These are phyloP conservation scores for Zygothrica quintamaculata DNA, from an alignment of 2,888 invertebrate species.

Conservation along the genomic window DNA sequence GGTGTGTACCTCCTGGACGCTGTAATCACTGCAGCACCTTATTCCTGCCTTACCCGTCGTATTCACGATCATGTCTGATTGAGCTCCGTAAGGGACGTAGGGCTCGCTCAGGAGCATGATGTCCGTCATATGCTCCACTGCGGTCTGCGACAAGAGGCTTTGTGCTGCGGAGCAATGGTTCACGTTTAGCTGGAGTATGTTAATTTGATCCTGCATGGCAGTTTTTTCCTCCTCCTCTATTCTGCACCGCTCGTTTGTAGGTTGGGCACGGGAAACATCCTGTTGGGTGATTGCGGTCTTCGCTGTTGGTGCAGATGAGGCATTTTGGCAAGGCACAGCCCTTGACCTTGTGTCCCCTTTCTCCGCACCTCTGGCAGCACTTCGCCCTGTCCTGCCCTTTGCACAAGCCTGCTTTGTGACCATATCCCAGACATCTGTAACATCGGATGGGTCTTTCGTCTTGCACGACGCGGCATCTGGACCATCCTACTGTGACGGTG, in stretches of 20 bases:
- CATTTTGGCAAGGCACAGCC: neutral
- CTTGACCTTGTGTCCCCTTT: neutral
- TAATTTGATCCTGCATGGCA: constrained; percentile 2
- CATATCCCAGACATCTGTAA: constrained; percentile 4
- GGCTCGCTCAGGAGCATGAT: neutral
- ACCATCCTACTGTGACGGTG: neutral
- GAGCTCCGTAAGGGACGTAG: neutral
- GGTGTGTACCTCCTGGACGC: neutral
- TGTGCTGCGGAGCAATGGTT: too few species aligned
- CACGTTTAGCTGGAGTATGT: too few species aligned
- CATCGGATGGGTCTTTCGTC: neutral
- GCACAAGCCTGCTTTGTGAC: neutral
- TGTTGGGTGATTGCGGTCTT: neutral
- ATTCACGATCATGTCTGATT: too few species aligned
- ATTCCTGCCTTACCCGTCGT: neutral
- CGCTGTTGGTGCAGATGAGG: neutral
- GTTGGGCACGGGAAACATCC: neutral
- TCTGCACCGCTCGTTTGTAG: neutral
- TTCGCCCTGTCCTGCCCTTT: neutral
- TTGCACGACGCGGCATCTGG: neutral
- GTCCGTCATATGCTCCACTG: neutral
- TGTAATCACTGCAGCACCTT: neutral
- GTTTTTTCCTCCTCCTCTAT: neutral
- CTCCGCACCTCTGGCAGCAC: constrained; percentile 1
- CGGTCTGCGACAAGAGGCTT: too few species aligned